Conservation (phyloP, 1,140 invertebrate species). For the Calycopis cecrops region DNA sequence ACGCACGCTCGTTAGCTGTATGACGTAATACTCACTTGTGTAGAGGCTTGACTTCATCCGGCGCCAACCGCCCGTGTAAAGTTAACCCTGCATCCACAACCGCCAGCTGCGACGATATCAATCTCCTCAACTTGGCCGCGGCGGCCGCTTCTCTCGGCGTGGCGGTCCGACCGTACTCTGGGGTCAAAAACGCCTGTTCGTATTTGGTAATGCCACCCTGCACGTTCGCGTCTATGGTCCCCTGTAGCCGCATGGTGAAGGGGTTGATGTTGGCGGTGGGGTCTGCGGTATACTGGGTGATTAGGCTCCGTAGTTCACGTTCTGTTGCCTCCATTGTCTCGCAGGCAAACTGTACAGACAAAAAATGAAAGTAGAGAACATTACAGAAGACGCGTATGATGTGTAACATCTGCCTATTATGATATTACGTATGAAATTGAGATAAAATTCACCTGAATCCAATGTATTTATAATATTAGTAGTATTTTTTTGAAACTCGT, state of each 20-base stretch:
- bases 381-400: too few relatives aligned
- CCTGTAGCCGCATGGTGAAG: constrained; percentile 93
- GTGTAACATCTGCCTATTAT: too few relatives aligned
- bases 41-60: constrained; percentile 87
- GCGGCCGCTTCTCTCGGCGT: constrained; percentile 82
- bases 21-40: constrained; percentile 76
- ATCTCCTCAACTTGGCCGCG: constrained; percentile 83
- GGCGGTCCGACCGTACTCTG: constrained; percentile 80
- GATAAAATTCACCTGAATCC: too few relatives aligned
- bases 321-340: constrained; percentile 94
- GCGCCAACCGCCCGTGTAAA: constrained; percentile 89
- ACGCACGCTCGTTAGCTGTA: constrained; percentile 85
- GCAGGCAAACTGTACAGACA: constrained; percentile 85
- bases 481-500: too few relatives aligned
- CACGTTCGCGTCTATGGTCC: constrained; percentile 95
- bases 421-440: too few relatives aligned
- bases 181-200: constrained; percentile 92
- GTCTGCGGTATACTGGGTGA: constrained; percentile 86
- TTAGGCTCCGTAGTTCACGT: constrained; percentile 85
- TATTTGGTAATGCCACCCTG: constrained; percentile 97
- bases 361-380: too few relatives aligned
- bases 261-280: constrained; percentile 90
- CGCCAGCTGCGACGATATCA: constrained; percentile 86
- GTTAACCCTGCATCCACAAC: constrained; percentile 88
- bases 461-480: too few relatives aligned